Conservation (phyloP, 2,888 invertebrate genomes). For the Pomacea canaliculata region DNA sequence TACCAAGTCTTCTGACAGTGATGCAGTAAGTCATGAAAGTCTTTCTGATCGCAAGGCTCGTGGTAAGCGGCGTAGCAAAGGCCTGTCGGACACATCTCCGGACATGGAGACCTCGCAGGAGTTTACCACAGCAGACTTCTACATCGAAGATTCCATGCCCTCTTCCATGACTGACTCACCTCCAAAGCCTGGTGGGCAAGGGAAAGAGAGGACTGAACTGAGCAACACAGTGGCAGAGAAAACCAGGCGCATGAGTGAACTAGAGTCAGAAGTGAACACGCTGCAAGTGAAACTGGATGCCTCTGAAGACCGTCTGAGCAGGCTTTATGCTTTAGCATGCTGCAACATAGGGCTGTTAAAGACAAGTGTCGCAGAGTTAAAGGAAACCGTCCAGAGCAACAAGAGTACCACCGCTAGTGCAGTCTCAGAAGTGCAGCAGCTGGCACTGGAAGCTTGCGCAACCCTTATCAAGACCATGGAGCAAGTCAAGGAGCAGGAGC, state of each 20-base stretch:
- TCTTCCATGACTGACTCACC: conserved; percentile 80
- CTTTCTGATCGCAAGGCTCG: conserved; percentile 25
- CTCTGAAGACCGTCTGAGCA: conserved; percentile 4
- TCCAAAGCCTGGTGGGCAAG: conserved; percentile 11
- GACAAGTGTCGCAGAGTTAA: conserved; percentile 9
- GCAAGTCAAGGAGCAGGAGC: conserved; percentile 23
- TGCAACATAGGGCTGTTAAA: conserved; percentile 11
- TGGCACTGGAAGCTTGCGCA: background rate
- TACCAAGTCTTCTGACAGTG: conserved; percentile 26
- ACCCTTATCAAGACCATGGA: conserved; percentile 20
- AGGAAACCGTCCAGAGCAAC: conserved; percentile 7
- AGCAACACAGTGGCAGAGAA: conserved; percentile 29
- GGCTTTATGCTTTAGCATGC: conserved; percentile 11
- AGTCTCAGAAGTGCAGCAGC: conserved; percentile 1
- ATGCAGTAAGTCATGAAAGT: conserved; percentile 23
- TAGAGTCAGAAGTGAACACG: conserved; percentile 22
- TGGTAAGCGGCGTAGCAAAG: conserved; percentile 26
- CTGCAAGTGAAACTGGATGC: conserved; percentile 18
- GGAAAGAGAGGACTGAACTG: conserved; percentile 21
- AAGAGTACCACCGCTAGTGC: background rate
- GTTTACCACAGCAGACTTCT: conserved; percentile 86
- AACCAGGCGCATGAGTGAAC: conserved; percentile 16
- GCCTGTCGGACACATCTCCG: conserved; percentile 49
- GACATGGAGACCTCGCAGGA: conserved; percentile 72
- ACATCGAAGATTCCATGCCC: conserved; percentile 89